A percentile compares a stretch with the other conserved stretches of the same genome.
Conservation (phyloP, 2,797 vertebrate genomes). For the Hapalemur alaotrensis region DNA sequence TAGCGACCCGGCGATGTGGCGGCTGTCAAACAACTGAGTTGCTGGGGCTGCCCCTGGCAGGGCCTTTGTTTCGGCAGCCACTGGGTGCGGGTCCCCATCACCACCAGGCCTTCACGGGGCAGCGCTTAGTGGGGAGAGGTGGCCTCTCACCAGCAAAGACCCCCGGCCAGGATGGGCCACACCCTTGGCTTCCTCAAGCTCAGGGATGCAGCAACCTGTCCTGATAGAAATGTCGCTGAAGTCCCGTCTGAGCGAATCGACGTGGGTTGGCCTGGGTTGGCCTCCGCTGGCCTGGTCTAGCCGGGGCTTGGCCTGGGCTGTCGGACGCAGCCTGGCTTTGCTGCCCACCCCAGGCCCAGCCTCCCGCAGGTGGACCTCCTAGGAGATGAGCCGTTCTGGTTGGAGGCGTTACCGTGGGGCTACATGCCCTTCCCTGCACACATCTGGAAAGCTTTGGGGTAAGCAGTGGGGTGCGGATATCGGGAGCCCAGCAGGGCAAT, state of each 20-base stretch:
- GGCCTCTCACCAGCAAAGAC: neutral
- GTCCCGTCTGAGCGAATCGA: accelerated
- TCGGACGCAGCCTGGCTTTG: neutral
- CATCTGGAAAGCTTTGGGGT: neutral
- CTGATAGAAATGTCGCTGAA: no score
- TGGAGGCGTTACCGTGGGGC: neutral
- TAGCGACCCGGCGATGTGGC: neutral
- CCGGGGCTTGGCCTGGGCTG: neutral
- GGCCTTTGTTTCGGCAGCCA: conserved; percentile 68
- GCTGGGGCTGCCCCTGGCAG: conserved; percentile 49
- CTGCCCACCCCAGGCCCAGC: no score
- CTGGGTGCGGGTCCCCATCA: neutral
- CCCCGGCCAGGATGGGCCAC: accelerated
- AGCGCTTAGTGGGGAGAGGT: accelerated
- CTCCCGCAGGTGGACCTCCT: neutral
- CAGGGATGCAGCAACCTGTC: neutral
- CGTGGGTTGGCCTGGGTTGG: neutral
- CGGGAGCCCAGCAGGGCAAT: neutral
- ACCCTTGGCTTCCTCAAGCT: neutral
- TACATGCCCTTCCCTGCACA: neutral
- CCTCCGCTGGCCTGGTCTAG: neutral
- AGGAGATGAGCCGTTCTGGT: neutral
- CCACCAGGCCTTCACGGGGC: neutral
- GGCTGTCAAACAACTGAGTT: conserved; percentile 64
- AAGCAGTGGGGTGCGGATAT: accelerated